Base-by-base conservation (phyloP, 2,888 invertebrate species). In the Eledone cirrhosa region DNA sequence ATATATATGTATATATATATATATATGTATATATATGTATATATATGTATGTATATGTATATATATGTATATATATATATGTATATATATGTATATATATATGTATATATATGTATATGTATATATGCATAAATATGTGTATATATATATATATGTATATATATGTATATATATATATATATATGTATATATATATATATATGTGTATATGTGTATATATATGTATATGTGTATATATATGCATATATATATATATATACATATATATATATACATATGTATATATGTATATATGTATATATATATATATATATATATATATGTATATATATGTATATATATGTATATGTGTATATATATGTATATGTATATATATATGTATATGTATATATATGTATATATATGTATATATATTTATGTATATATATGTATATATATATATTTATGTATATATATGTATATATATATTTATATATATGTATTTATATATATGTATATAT, bases 361-460 rank as follows among this genome's bases (percentile, higher is more conserved):
- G 24, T 63, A 63, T 63, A 11, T 63, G 24, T 63, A 4, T 63
- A 63, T 63, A 63, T 63, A 63, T 63, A 63, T 63, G 24, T 63
- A 14, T 63, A 14, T 63, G 24, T 63, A 63, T 63, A 11, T 63
- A 14, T 63, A 63, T 63, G 24, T 63, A 63, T 63, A 63, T 63
- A 11, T 63, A 63, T 16, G 19, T 63, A 11, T 63, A 63, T 63
- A 63, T 63, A 63, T 63, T n/a, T 63, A 63, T 63, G 19, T 63
- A 63, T 63, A 63, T 63, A 63, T 63, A 63, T 63, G 24, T 63
- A 63, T 63, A 63, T 63, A 63, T 63, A 63, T 63, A 11, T 63
- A 11, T 63, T 7, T 63, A 63, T 63, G 24, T 63, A 11, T 63
- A 63, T 63, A 63, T 63, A 14, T 63, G 19, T 63, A 63, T 63